phyloP scores from a whole-genome alignment of 1,140 invertebrate genomes.

The Amphibalanus amphitrite region DNA sequence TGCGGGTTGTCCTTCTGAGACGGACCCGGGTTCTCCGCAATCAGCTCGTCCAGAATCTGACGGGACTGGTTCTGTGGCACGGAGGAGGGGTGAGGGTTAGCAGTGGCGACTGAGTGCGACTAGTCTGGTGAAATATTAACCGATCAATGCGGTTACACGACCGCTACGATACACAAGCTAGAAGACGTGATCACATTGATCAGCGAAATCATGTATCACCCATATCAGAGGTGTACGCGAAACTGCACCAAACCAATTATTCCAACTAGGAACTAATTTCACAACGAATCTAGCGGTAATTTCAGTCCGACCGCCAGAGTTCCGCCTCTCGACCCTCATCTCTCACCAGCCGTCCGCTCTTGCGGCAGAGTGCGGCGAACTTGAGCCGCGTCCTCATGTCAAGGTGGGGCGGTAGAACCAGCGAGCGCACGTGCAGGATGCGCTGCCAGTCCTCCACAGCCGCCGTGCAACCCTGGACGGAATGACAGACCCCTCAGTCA shows the following conservation, averaged over 20 bases:
- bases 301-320: too few relatives aligned
- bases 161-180: too few relatives aligned
- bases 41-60: not conserved
- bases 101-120: too few relatives aligned
- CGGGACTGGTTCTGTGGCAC: not conserved
- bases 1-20: slow-evolving; percentile 4
- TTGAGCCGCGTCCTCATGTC: slow-evolving; percentile 95
- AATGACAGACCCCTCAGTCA: not conserved
- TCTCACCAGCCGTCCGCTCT: slow-evolving; percentile 50
- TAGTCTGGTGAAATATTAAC: too few relatives aligned
- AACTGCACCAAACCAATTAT: too few relatives aligned
- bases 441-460: slow-evolving; percentile 96
- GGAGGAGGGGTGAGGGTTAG: too few relatives aligned
- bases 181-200: too few relatives aligned
- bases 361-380: slow-evolving; percentile 88
- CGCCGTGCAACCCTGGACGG: slow-evolving; percentile 62
- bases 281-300: too few relatives aligned
- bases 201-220: too few relatives aligned
- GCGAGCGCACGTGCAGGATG: slow-evolving; percentile 82
- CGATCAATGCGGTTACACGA: too few relatives aligned
- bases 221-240: too few relatives aligned
- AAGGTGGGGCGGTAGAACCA: slow-evolving; percentile 82
- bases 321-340: not conserved
- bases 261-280: too few relatives aligned
- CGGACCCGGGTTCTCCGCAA: not conserved